Base-by-base conservation (phyloP, 2,888 invertebrate species). In the Cactoblastis cactorum region DNA sequence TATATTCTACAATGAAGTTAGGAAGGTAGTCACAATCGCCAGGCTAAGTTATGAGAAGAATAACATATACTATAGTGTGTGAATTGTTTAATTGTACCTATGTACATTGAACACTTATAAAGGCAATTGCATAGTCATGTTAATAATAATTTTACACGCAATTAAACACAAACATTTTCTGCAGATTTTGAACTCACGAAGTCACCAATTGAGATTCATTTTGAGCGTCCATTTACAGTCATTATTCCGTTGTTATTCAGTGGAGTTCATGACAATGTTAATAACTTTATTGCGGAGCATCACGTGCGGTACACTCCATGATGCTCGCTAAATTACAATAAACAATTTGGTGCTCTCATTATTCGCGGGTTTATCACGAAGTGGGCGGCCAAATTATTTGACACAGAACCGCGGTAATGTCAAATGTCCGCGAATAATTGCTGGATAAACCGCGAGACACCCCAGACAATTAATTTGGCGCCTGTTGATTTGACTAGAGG, bases 271-370 rank as follows among this genome's bases (percentile, higher is more conserved):
- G 57, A 61, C 60, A 61, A 60, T 61, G 57, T 55, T 83, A 82
- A 83, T 83, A 80, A 77, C 81, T 81, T 77, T 69, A 83, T 82
- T 81, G 78, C 79, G 66, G 73, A 63, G 62, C 69, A 79, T 86
- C 84, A 85, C 84, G 86, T 83, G 76, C 71, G 73, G 56, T 71
- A 64, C 73, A 76, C 71, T 79, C 72, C 77, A 81, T 80, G 77
- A 78, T 75, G 76, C 71, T 65, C 67, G 74, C 79, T 71, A 80
- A 82, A 87, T 85, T 79, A 87, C 78, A 88, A 85, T 86, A 83
- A 86, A 88, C 86, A 85, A 83, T 85, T 86, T 80, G 63, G 77
- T 67, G 72, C 75, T 68, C 77, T 86, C 87, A 84, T 87, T 86
- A 86, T 77, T 73, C 67, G 66, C 65, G 69, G 69, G 79, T 81